Percentiles rank a stretch among this genome's conserved stretches.
Conservation (phyloP, 2,797 vertebrate genomes). For the Sebastes itinus region DNA sequence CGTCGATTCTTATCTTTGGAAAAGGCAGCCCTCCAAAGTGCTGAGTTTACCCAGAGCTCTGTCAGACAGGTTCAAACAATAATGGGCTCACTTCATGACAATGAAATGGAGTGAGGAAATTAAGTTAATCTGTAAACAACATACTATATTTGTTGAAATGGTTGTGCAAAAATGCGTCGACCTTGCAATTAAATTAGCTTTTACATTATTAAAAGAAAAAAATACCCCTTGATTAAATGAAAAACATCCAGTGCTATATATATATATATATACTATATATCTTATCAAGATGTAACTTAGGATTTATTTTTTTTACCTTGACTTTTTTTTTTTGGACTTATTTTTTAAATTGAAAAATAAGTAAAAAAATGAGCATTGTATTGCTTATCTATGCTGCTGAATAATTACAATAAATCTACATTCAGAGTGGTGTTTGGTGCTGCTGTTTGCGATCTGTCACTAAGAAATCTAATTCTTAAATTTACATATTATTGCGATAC, state of each 20-base stretch:
- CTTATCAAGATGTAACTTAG: conserved; percentile 17
- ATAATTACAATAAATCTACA: conserved; percentile 90
- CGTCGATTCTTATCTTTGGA: background rate
- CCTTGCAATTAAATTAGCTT: background rate
- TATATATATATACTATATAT: conserved; percentile 64
- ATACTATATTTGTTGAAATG: background rate
- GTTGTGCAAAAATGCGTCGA: conserved; percentile 4
- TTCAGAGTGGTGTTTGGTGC: conserved; percentile 62
- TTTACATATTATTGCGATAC: too few relatives aligned
- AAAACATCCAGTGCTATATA: conserved; percentile 92
- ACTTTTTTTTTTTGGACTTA: too few relatives aligned
- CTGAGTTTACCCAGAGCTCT: background rate
- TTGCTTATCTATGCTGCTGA: conserved; percentile 91
- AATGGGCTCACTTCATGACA: background rate
- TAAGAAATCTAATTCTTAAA: too few relatives aligned
- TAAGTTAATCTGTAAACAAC: background rate
- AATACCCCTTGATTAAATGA: background rate
- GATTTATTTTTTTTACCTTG: too few relatives aligned
- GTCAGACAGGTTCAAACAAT: background rate
- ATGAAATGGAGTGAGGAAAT: background rate
- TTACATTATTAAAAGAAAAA: background rate
- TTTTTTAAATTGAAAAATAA: too few relatives aligned
- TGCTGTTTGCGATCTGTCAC: conserved; percentile 11
- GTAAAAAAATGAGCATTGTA: conserved; percentile 85
- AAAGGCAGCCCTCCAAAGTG: background rate